Evolutionary conservation across 2,797 vertebrate species (phyloP).

Genomic region (Balearica regulorum): DNA sequence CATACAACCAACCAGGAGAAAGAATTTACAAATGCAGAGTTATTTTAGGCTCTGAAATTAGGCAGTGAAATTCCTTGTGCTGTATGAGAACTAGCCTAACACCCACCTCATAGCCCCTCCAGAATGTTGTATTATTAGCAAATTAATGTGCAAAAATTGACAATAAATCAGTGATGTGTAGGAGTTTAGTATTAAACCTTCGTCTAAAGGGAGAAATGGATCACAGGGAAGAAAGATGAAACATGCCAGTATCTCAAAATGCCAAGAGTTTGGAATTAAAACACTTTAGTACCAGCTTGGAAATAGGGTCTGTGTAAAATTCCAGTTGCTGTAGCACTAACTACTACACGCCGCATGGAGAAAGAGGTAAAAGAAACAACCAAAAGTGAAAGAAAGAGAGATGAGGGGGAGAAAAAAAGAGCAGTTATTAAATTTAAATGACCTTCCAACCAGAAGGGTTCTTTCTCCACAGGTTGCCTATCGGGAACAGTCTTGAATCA

Average conservation of each 20-base stretch:
- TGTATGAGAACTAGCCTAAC: neutral
- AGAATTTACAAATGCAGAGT: neutral
- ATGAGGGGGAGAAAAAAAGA: neutral
- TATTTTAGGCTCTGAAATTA: neutral
- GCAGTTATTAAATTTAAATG: neutral
- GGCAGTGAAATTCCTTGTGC: neutral
- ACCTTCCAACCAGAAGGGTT: neutral
- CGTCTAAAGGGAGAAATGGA: neutral
- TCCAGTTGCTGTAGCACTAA: neutral
- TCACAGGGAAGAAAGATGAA: neutral
- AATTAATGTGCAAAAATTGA: neutral
- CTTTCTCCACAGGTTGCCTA: neutral
- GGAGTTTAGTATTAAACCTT: neutral
- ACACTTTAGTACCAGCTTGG: neutral
- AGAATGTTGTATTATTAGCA: neutral
- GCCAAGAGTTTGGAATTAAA: neutral
- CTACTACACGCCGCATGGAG: fast-evolving
- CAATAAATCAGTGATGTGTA: neutral
- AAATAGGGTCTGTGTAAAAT: neutral
- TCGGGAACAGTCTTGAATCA: neutral
- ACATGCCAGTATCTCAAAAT: neutral
- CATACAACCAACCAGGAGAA: neutral
- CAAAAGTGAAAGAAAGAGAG: neutral
- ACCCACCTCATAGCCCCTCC: neutral
- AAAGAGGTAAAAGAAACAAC: neutral